phyloP scores from a whole-genome alignment of 2,113 vertebrate genomes.

The Caloenas nicobarica region DNA sequence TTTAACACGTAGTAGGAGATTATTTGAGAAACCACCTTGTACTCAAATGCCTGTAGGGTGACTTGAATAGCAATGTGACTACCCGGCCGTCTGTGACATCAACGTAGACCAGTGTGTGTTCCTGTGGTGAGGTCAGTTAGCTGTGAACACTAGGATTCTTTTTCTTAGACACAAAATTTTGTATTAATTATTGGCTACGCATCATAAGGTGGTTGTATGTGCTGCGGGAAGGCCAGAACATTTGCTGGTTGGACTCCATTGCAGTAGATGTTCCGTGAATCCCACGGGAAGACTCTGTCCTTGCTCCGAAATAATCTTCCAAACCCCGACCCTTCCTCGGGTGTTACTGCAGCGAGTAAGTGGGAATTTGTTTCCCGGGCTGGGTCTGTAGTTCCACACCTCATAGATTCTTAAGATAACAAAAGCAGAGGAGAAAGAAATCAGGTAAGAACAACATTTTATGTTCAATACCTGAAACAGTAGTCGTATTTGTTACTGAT shows the following conservation, averaged over 20 bases:
- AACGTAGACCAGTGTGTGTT: background rate
- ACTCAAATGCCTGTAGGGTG: background rate
- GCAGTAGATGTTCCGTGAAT: background rate
- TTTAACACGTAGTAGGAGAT: background rate
- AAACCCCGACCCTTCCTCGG: background rate
- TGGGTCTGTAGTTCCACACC: background rate
- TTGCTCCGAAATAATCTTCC: background rate
- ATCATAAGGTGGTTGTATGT: background rate
- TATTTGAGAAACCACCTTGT: background rate
- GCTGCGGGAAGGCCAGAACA: background rate
- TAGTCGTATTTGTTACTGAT: background rate
- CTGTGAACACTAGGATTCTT: background rate
- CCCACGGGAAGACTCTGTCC: background rate
- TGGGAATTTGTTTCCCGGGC: background rate
- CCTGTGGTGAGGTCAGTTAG: background rate
- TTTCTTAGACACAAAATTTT: background rate
- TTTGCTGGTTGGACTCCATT: background rate
- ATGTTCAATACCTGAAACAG: background rate
- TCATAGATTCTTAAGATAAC: background rate
- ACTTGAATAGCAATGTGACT: background rate
- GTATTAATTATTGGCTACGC: background rate
- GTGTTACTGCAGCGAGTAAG: rapidly evolving
- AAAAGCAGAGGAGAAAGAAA: background rate
- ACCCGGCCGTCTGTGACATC: background rate
- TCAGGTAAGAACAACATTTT: background rate